Conservation (phyloP, 2,113 vertebrate species). For the Acrocephalus kingi region DNA sequence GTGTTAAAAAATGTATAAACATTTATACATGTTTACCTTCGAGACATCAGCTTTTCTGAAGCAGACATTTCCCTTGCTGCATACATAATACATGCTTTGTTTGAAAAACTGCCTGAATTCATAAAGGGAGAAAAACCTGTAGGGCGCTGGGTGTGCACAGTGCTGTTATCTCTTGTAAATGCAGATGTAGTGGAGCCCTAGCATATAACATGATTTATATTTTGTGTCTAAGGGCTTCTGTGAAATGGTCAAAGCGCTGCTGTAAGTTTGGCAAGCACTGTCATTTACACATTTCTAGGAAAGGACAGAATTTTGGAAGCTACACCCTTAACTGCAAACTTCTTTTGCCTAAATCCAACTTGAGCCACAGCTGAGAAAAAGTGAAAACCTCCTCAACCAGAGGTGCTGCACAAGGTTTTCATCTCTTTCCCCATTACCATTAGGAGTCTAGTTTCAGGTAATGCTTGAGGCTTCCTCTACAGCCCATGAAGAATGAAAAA, state of each 20-base stretch:
- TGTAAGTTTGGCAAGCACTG: neutral
- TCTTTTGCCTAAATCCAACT: neutral
- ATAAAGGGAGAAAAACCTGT: constrained; percentile 24
- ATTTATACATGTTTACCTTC: constrained; percentile 62
- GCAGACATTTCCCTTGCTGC: constrained; percentile 35
- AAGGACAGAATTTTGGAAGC: neutral
- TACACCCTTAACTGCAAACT: neutral
- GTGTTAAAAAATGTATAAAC: constrained; percentile 73
- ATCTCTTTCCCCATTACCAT: neutral
- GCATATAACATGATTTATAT: neutral
- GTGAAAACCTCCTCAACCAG: neutral
- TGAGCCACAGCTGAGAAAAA: neutral
- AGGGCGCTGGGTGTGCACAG: neutral
- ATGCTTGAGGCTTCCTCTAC: neutral
- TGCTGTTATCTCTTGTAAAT: neutral
- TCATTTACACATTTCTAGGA: neutral
- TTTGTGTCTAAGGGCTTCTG: neutral
- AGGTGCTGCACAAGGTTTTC: neutral
- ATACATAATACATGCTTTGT: constrained; percentile 60
- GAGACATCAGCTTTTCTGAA: constrained; percentile 55
- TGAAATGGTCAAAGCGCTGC: neutral
- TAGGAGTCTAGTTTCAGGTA: neutral
- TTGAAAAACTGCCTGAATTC: constrained; percentile 45
- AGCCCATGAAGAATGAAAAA: neutral
- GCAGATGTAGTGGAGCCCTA: neutral